Percentiles rank a stretch among this genome's conserved stretches.
phyloP scores from a whole-genome alignment of 2,797 vertebrate genomes.

The Vipera latastei region DNA sequence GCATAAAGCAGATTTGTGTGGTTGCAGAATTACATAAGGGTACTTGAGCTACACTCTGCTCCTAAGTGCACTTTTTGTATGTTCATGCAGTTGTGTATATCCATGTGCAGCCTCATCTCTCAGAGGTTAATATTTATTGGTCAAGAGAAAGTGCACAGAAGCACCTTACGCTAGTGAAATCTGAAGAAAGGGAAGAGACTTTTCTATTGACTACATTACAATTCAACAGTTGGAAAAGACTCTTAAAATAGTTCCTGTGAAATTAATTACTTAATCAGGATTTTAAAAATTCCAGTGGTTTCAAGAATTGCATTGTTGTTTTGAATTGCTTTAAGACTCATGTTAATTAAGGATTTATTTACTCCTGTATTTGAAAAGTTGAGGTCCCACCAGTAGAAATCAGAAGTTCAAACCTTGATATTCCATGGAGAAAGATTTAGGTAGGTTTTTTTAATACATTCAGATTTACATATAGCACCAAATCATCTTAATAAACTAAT shows the following conservation, averaged over 20 bases:
- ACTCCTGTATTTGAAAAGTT: neutral
- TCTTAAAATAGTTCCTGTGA: neutral
- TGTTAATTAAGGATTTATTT: neutral
- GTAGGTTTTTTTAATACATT: neutral
- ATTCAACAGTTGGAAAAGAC: neutral
- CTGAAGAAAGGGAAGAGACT: neutral
- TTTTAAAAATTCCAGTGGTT: neutral
- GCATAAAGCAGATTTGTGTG: neutral
- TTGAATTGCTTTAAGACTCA: neutral
- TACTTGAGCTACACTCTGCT: neutral
- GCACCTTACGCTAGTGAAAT: neutral
- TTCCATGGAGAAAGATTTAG: neutral
- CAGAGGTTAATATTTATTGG: neutral
- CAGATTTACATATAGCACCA: neutral
- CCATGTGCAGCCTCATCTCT: neutral
- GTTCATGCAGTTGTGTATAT: neutral
- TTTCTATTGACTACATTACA: neutral
- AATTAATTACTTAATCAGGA: neutral
- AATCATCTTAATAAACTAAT: neutral
- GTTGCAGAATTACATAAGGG: neutral
- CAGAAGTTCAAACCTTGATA: neutral
- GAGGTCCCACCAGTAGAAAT: neutral
- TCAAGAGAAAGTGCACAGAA: neutral
- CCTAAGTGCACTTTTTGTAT: neutral
- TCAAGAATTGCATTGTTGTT: neutral